Evolutionary conservation across 2,888 invertebrate species (phyloP).

Genomic region (Diploptera punctata): DNA sequence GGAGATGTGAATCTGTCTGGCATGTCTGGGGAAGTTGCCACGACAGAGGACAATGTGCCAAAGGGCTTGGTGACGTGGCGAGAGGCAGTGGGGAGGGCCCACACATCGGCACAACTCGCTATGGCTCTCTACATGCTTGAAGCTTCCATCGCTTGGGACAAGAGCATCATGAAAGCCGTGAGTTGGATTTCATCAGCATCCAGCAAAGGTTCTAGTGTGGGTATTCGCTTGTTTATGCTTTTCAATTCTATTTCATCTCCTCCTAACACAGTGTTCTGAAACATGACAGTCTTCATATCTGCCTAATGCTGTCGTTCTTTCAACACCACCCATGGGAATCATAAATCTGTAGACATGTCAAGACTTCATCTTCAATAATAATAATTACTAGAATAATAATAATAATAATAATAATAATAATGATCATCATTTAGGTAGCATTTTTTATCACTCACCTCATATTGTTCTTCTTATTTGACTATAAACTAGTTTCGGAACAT

Average conservation of each 20-base stretch:
- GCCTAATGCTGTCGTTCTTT: too few relatives aligned
- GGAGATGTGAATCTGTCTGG: conserved; percentile 66
- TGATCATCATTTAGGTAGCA: too few relatives aligned
- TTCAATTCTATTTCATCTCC: conserved; percentile 20
- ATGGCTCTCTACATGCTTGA: conserved; percentile 90
- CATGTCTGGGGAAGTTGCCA: conserved; percentile 55
- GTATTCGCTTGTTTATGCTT: conserved; percentile 42
- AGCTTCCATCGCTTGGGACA: conserved; percentile 96
- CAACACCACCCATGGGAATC: too few relatives aligned
- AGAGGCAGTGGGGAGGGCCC: conserved; percentile 82
- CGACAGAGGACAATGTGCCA: conserved; percentile 66
- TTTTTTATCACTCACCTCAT: too few relatives aligned
- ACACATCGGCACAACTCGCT: conserved; percentile 88
- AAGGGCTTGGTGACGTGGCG: conserved; percentile 89
- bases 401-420: too few relatives aligned
- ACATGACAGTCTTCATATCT: too few relatives aligned
- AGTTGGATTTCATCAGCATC: conserved; percentile 57
- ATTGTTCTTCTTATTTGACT: too few relatives aligned
- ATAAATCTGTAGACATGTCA: too few relatives aligned
- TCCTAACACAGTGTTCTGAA: too few relatives aligned
- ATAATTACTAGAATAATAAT: too few relatives aligned
- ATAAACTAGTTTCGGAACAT: too few relatives aligned
- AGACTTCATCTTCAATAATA: too few relatives aligned
- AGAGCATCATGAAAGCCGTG: conserved; percentile 99
- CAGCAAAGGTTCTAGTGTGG: conserved; percentile 45